Evolutionary conservation across 2,797 vertebrate species (phyloP), one percentile per base, ranked within the genome.

Genomic region (Danionella dracula): DNA sequence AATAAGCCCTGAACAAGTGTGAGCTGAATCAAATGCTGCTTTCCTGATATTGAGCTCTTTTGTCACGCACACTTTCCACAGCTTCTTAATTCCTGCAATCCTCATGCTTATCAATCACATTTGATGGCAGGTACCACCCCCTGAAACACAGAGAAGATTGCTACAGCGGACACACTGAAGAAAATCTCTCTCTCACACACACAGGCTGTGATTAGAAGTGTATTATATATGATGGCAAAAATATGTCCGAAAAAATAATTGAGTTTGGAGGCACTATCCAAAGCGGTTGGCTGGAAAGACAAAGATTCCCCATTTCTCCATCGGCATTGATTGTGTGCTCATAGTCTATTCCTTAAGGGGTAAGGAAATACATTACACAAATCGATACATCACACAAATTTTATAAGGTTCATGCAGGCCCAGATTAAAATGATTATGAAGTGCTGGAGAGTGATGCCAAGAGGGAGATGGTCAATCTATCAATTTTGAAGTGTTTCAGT

Each of bases 331-430:
- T 76, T 72, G 63, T 35, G 50, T 72, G 59, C 61, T 74, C 69
- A 72, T 76, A 57, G 74, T 69, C 54, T 72, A 62, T 73, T 71
- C 73, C 70, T 67, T 8, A 42, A 68, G 70, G 74, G 56, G 65
- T 74, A 76, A 70, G 59, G 74, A 64, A 70, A 74, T 62, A 45
- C 56, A 73, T 76, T 71, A 68, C 37, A 57, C 48, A 49, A 75
- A 73, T 76, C 74, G 72, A 79, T 79, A 40, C 44, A 27, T 75
- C 2, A 4, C 41, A 45, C 54, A 73, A 70, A 70, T 65, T 73
- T 65, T 53, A 70, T 73, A 67, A 45, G 11, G 38, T 35, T 45
- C 17, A 66, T 12, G 20, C 58, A 55, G 49, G 4, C 34, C 3
- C 11, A 55, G 61, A 78, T 71, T 75, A 66, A 78, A 73, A 75